These are phyloP conservation scores for Drosophila subsilvestris DNA, from an alignment of 2,888 invertebrate genomes.

Conservation along the genomic window DNA sequence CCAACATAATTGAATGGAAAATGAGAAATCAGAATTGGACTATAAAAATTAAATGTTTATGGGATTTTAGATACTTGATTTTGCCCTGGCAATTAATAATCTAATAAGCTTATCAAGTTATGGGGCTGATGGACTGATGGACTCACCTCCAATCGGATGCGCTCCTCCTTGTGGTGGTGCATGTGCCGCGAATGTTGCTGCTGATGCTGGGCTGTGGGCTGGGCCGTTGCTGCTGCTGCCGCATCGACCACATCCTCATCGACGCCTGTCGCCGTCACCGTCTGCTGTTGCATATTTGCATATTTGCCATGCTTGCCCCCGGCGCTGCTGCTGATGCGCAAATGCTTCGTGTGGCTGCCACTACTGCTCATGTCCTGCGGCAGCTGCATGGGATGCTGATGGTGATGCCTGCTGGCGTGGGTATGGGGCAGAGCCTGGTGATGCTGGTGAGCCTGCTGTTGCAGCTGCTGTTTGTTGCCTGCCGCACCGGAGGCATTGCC, in stretches of 20 bases:
- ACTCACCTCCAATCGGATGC: constrained; percentile 83
- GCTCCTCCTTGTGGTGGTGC: constrained; percentile 77
- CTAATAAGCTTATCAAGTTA: constrained; percentile 1
- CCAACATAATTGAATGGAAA: constrained; percentile 40
- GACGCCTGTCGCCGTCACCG: not conserved
- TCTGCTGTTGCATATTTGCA: constrained; percentile 60
- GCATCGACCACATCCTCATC: constrained; percentile 68
- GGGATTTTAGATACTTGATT: not conserved
- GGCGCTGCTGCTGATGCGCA: constrained; percentile 69
- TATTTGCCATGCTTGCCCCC: constrained; percentile 64
- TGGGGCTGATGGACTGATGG: not conserved
- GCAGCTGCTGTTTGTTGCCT: constrained; percentile 48
- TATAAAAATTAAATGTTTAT: constrained; percentile 39
- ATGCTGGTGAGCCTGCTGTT: constrained; percentile 29
- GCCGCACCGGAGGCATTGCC: constrained; percentile 66
- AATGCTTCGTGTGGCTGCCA: constrained; percentile 70
- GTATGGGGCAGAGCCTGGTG: constrained; percentile 54
- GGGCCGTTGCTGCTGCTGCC: constrained; percentile 44
- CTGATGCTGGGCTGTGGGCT: constrained; percentile 42
- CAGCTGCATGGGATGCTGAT: constrained; percentile 37
- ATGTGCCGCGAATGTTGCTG: constrained; percentile 64
- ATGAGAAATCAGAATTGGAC: constrained; percentile 16
- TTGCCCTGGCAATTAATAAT: constrained; percentile 8
- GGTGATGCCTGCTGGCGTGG: constrained; percentile 60
- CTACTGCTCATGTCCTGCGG: constrained; percentile 66